phyloP scores from a whole-genome alignment of 2,113 vertebrate species.

The Thunnus thynnus region DNA sequence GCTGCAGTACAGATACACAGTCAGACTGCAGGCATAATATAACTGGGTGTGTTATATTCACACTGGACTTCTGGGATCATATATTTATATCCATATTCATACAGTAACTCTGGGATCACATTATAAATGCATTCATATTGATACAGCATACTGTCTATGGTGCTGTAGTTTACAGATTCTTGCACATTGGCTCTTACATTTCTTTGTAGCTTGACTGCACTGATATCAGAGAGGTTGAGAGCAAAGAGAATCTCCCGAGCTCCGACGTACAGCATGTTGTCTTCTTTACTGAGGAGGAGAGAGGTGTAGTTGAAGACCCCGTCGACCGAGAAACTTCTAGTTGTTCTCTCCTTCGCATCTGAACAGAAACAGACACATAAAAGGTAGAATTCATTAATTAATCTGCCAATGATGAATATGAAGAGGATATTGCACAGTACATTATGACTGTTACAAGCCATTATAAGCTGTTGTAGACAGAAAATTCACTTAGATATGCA shows the following conservation, averaged over 20 bases:
- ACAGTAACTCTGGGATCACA: conserved; percentile 29
- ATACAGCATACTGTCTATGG: conserved; percentile 11
- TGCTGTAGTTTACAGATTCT: conserved; percentile 20
- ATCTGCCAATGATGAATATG: not conserved
- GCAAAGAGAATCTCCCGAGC: conserved; percentile 90
- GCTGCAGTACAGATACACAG: conserved; percentile 77
- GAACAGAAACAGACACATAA: conserved; percentile 38
- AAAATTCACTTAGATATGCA: conserved; percentile 30
- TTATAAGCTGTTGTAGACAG: not conserved
- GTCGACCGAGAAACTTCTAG: conserved; percentile 84
- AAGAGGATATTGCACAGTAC: not conserved
- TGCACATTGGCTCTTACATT: conserved; percentile 83
- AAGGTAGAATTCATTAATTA: conserved; percentile 3
- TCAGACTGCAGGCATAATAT: conserved; percentile 23
- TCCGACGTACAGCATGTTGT: conserved; percentile 89
- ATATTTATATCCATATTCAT: conserved; percentile 34
- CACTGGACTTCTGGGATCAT: conserved; percentile 7
- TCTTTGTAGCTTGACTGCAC: conserved; percentile 74
- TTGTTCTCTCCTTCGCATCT: conserved; percentile 85
- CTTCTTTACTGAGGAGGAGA: conserved; percentile 90
- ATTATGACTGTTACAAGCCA: conserved; percentile 16
- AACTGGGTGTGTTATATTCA: conserved; percentile 17
- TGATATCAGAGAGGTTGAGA: conserved; percentile 86
- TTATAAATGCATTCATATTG: conserved; percentile 38
- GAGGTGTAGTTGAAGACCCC: conserved; percentile 89